phyloP scores from a whole-genome alignment of 2,797 vertebrate species.

The Tapera naevia region DNA sequence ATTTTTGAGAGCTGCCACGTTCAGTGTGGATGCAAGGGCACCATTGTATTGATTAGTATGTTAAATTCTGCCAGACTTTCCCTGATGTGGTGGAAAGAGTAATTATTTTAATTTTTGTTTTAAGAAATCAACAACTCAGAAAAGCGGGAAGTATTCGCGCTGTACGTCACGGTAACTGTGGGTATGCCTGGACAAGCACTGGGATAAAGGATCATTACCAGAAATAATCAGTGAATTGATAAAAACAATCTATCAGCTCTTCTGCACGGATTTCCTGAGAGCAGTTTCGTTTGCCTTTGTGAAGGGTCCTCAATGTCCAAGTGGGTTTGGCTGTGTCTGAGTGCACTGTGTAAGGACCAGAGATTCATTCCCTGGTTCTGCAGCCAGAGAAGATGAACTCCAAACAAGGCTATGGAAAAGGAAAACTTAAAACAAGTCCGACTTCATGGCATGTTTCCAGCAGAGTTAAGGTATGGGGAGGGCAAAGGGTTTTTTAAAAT shows the following conservation, averaged over 20 bases:
- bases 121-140: neutral
- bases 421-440: neutral
- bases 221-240: neutral
- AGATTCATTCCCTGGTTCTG: neutral
- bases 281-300: neutral
- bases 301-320: neutral
- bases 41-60: neutral
- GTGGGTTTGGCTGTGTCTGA: neutral
- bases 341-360: neutral
- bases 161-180: neutral
- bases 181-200: neutral
- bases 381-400: neutral
- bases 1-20: neutral
- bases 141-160: neutral
- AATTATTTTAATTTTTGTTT: neutral
- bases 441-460: neutral
- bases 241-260: neutral
- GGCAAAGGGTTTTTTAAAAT: neutral
- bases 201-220: neutral
- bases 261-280: neutral
- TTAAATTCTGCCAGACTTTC: neutral
- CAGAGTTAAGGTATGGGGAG: neutral
- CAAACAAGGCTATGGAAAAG: neutral
- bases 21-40: neutral
- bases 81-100: neutral